Evolutionary conservation across 2,888 invertebrate genomes (phyloP), one percentile per base, ranked within the genome.

Genomic region (Acanthosepion pharaonis): DNA sequence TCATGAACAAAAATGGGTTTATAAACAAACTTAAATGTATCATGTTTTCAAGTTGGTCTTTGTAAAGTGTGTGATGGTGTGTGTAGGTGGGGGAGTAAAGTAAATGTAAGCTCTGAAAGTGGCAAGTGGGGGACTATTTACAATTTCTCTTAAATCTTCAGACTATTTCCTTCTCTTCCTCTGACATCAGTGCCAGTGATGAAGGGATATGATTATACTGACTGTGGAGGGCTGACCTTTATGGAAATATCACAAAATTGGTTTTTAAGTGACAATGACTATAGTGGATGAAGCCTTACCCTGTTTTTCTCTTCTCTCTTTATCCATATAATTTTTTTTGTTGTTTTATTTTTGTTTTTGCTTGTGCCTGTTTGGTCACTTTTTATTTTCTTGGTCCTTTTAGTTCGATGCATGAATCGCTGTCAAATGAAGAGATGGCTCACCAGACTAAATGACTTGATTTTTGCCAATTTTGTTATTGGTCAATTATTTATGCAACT

Each of bases 261-360:
- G 78, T 78, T 78, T 78, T 78, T 78, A 78, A 78, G n/a, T 78
- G 78, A 78, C 78, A 33, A 78, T 78, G 78, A 78, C 33, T 78
- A 11, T 64, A 42, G n/a, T 1, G 28, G 78, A 78, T 78, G 78
- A 78, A 33, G 33, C n/a, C 78, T 15, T 78, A n/a, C 6, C 25
- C 6, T 64, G 11, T 23, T 33, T 11, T 33, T 78, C 11, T 78
- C 78, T 78, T 11, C 33, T 15, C 15, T 4, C 33, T 78, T 33
- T n/a, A 11, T 15, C n/a, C 23, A 6, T 59, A 59, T 23, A 18
- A 55, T 78, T 78, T 33, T 33, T 33, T 11, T 9, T 78, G 42
- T 42, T 42, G 42, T 42, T 78, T n/a, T 78, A 33, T 28, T 11
- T 78, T 28, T 28, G 15, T 55, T 55, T 55, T 55, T 55, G 18